phyloP scores from a whole-genome alignment of 2,113 vertebrate species.

The Hemibagrus wyckioides region DNA sequence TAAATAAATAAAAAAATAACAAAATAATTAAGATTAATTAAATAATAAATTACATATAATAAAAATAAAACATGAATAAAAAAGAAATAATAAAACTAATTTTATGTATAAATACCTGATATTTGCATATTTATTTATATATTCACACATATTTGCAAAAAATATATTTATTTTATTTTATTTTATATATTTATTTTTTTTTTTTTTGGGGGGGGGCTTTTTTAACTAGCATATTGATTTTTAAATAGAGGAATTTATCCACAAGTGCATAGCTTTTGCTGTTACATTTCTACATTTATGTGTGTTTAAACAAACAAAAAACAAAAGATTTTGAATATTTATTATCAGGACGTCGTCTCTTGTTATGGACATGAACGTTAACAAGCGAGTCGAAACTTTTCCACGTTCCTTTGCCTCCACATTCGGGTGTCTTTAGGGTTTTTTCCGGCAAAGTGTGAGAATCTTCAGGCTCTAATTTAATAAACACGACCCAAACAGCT shows the following conservation, averaged over 20 bases:
- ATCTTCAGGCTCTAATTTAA: slow-evolving; percentile 64
- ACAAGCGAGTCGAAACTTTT: neutral
- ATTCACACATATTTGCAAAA: no score
- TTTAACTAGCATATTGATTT: no score
- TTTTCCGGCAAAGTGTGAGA: neutral
- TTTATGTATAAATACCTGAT: no score
- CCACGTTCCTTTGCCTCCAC: neutral
- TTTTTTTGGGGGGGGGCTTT: no score
- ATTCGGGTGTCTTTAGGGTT: neutral
- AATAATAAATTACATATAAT: no score
- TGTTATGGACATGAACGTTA: neutral
- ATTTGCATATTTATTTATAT: no score
- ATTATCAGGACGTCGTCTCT: neutral
- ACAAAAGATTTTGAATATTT: neutral
- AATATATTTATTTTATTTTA: no score
- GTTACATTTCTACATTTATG: neutral
- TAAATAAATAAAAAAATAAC: no score
- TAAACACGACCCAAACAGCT: slow-evolving; percentile 21
- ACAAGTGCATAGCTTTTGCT: neutral
- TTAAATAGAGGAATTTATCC: neutral
- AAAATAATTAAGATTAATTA: no score
- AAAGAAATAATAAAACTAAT: no score
- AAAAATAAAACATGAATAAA: no score
- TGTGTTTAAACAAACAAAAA: neutral
- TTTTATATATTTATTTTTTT: no score